These are phyloP conservation scores for Dastarcus helophoroides DNA, from an alignment of 2,888 invertebrate species.

Conservation along the genomic window DNA sequence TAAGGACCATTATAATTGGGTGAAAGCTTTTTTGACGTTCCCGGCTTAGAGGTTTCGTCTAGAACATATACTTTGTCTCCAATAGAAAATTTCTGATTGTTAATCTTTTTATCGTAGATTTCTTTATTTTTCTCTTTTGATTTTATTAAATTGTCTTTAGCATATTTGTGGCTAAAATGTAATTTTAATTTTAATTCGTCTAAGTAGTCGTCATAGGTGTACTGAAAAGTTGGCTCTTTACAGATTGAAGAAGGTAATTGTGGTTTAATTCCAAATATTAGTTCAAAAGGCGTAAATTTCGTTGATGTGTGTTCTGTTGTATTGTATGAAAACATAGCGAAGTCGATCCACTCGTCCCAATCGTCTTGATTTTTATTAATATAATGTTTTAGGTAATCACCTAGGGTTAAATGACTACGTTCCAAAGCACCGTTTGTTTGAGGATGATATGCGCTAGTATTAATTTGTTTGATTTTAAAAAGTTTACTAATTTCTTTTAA, in stretches of 20 bases:
- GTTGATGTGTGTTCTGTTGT: constrained; percentile 23
- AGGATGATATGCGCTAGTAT: constrained; percentile 22
- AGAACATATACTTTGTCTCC: too few species aligned
- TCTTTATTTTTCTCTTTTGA: too few species aligned
- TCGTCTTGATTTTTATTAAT: constrained; percentile 23
- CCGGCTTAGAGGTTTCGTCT: too few species aligned
- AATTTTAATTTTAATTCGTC: too few species aligned
- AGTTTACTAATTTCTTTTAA: constrained; percentile 20
- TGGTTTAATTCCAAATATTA: constrained; percentile 24
- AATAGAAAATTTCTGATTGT: too few species aligned
- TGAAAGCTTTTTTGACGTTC: too few species aligned
- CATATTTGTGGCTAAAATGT: too few species aligned
- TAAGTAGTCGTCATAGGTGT: too few species aligned
- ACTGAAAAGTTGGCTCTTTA: too few species aligned
- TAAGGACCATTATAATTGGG: too few species aligned
- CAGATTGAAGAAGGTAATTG: constrained; percentile 18
- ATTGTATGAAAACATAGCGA: constrained; percentile 27
- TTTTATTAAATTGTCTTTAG: too few species aligned
- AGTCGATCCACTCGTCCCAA: constrained; percentile 26
- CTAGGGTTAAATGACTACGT: constrained; percentile 24
- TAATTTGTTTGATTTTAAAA: constrained; percentile 23
- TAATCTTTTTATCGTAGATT: too few species aligned
- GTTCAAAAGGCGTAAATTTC: constrained; percentile 25
- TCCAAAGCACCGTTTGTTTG: constrained; percentile 25
- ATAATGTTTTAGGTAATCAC: constrained; percentile 28